phyloP scores from a whole-genome alignment of 2,113 vertebrate genomes.

The Phylloscopus trochilus region DNA sequence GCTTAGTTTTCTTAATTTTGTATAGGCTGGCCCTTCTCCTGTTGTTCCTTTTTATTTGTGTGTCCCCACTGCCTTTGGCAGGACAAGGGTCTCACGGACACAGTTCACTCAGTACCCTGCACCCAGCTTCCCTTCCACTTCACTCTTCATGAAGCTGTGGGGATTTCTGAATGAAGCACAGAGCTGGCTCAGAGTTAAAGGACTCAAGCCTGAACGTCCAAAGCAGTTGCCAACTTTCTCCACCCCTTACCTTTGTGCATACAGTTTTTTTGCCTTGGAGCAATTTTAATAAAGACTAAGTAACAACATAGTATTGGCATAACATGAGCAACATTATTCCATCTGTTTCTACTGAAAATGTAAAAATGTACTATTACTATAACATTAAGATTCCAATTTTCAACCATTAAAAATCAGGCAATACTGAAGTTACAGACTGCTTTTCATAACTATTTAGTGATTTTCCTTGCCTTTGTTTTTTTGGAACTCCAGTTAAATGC shows the following conservation, averaged over 20 bases:
- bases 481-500: neutral
- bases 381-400: slow-evolving; percentile 16
- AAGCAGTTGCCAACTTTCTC: neutral
- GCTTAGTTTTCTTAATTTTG: neutral
- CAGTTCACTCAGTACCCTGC: neutral
- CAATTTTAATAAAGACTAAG: slow-evolving; percentile 28
- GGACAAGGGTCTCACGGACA: rapidly evolving
- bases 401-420: neutral
- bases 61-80: neutral
- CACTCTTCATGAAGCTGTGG: neutral
- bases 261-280: slow-evolving; percentile 13
- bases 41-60: neutral
- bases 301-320: slow-evolving; percentile 45
- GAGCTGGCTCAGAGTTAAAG: neutral
- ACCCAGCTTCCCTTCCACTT: neutral
- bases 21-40: neutral
- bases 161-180: neutral
- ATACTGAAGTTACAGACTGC: neutral
- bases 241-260: slow-evolving; percentile 15
- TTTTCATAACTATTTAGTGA: neutral
- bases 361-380: slow-evolving; percentile 9
- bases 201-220: neutral
- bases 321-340: slow-evolving; percentile 48
- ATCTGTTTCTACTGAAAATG: slow-evolving; percentile 54
- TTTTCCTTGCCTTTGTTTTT: neutral